A percentile compares a stretch with the other conserved stretches of the same genome.
Evolutionary conservation across 2,113 vertebrate species (phyloP).

Genomic region (Neopipo cinnamomea): DNA sequence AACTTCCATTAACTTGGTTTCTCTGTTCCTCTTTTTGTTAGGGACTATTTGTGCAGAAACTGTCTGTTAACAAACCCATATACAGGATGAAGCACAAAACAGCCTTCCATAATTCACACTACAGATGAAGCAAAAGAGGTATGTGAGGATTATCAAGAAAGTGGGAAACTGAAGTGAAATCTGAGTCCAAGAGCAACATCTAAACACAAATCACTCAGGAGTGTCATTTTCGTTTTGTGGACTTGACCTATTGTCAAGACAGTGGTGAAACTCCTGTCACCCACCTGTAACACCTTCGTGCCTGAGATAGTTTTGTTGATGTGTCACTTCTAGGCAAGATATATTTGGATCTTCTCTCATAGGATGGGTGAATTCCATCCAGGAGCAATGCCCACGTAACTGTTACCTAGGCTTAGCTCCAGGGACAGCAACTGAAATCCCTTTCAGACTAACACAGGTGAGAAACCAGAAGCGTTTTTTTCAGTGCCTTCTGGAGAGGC

Average conservation of each 20-base stretch:
- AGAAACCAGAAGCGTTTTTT: neutral
- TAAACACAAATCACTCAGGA: neutral
- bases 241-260: neutral
- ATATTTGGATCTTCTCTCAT: neutral
- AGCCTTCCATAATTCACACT: neutral
- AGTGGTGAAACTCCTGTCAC: neutral
- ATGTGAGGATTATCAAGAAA: neutral
- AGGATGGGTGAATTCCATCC: neutral
- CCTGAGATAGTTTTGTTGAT: neutral
- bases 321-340: accelerated
- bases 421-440: neutral
- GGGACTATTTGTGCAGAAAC: neutral
- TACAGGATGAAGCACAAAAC: neutral
- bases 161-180: neutral
- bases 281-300: neutral
- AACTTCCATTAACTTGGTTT: neutral
- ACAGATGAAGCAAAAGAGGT: neutral
- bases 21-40: neutral
- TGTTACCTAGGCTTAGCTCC: neutral
- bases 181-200: neutral
- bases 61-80: neutral
- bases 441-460: neutral
- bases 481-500: neutral
- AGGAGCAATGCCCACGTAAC: neutral
- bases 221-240: neutral